These are phyloP conservation scores for Anoplolepis gracilipes DNA, from an alignment of 1,140 invertebrate species.

Conservation along the genomic window DNA sequence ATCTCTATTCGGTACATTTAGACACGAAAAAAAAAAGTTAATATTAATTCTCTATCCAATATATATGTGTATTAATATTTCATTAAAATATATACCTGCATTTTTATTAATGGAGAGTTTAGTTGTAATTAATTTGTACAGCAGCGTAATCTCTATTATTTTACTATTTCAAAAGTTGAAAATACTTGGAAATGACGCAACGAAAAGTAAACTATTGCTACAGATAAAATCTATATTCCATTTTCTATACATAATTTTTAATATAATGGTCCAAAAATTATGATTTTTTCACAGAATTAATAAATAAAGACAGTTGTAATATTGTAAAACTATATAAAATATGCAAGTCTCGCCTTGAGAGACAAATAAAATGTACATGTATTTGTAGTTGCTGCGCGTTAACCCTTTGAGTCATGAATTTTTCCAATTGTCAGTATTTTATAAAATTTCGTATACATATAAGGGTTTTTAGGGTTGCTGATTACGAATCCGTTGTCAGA, in stretches of 20 bases:
- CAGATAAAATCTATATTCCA: neutral
- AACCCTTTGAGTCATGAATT: no score
- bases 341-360: neutral
- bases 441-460: no score
- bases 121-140: slow-evolving; percentile 17
- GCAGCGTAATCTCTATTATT: neutral
- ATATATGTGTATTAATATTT: neutral
- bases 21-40: neutral
- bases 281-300: neutral
- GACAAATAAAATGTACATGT: neutral
- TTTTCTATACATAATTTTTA: neutral
- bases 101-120: slow-evolving; percentile 1
- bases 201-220: neutral
- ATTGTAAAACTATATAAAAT: neutral
- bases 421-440: no score
- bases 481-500: no score
- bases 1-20: neutral
- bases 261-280: neutral
- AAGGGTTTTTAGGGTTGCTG: no score
- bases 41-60: slow-evolving; percentile 2
- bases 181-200: neutral
- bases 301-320: no score
- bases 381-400: neutral
- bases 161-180: neutral
- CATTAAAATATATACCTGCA: neutral